These are phyloP conservation scores for Luehdorfia chinensis DNA, from an alignment of 1,140 invertebrate genomes.

Conservation along the genomic window DNA sequence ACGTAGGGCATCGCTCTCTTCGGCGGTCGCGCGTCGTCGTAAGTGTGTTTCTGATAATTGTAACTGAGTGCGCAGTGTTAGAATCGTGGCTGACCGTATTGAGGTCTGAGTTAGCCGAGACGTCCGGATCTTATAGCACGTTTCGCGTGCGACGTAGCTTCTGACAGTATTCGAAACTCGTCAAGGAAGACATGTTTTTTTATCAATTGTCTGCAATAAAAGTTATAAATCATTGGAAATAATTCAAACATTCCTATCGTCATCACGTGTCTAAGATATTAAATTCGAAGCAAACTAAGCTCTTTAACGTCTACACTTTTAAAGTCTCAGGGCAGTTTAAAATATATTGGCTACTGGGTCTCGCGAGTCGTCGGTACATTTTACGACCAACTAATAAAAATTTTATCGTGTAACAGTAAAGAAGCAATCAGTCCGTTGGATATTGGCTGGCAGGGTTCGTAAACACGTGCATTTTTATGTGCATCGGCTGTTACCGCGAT, in stretches of 20 bases:
- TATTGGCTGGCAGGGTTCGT: conserved; percentile 68
- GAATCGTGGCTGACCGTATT: no score
- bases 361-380: conserved; percentile 68
- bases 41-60: no score
- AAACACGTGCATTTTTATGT: conserved; percentile 73
- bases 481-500: conserved; percentile 45
- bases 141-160: no score
- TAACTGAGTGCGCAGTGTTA: no score
- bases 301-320: conserved; percentile 43
- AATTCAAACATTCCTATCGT: background rate
- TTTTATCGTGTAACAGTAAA: conserved; percentile 76
- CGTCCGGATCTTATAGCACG: no score
- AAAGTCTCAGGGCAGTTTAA: conserved; percentile 66
- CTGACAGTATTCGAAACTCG: no score
- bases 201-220: no score
- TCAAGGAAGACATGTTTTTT: no score
- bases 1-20: no score
- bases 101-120: no score
- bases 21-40: no score
- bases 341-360: conserved; percentile 70
- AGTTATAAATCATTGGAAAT: no score
- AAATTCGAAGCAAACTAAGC: conserved; percentile 18
- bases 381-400: conserved; percentile 71
- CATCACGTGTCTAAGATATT: conserved; percentile 7
- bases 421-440: conserved; percentile 72